Evolutionary conservation across 1,140 invertebrate genomes (phyloP), one percentile per base, ranked within the genome.

Genomic region (Megalonaias nervosa): DNA sequence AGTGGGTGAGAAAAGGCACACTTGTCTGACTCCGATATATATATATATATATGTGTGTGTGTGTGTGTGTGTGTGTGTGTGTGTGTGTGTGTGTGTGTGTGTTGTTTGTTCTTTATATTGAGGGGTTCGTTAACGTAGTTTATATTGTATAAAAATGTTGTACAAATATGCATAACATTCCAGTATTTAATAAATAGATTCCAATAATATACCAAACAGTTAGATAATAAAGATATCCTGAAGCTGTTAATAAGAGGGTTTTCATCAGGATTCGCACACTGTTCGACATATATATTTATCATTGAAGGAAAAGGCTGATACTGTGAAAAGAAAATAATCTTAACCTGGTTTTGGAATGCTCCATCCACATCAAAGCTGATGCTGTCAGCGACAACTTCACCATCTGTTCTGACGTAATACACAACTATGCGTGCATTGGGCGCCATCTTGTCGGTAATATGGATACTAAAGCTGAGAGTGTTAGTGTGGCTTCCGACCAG

Each of bases 281-380:
- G 4, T 61, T 61, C 4, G 4, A 61, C 60, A 61, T 38, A 38
- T 26, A 38, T 38, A 6, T 48, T 9, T 48, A 48, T 48, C 38
- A 48, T 11, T 6, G 2, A 11, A 48, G 6, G 38, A 48, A 48
- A 9, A 48, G 38, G 38, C 38, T 48, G 11, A 48, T 48, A 48
- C 0, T 48, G 64, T 26, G 1, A 65, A 65, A 21, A 26, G 5
- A 5, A 56, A 48, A 19, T 65, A 21, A 19, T 59, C 16, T 71
- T 91, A 85, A 95, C 94, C 87, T 98, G 97, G 88, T 98, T 98
- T 90, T 19, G 95, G 96, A 82, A 98, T 95, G 77, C 84, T 58
- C 97, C 97, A 89, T 98, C 96, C 1, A 98, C 97, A 1, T 97
- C 95, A 91, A 98, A 97, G 1, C 96, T 97, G 55, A 98, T 92